phyloP scores from a whole-genome alignment of 1,140 invertebrate genomes.

The Leptoteleia sp. region DNA sequence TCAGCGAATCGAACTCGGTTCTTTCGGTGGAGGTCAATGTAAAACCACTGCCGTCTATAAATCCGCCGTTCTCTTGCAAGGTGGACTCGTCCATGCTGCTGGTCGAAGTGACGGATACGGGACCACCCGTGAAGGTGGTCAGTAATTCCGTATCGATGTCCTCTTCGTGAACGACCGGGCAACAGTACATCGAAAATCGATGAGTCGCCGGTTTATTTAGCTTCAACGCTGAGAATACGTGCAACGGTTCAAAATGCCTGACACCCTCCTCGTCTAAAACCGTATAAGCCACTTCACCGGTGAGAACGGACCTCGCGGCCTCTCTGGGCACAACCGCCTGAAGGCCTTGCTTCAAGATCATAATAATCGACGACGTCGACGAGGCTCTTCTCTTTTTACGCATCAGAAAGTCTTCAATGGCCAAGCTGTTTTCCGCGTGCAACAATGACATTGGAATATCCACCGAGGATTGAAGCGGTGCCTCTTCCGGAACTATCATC shows the following conservation, averaged over 20 bases:
- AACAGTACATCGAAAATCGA: slow-evolving; percentile 85
- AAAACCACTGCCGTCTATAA: slow-evolving; percentile 67
- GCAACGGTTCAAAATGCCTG: slow-evolving; percentile 88
- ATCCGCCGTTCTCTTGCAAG: slow-evolving; percentile 63
- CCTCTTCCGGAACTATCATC: slow-evolving; percentile 85
- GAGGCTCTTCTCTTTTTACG: slow-evolving; percentile 82
- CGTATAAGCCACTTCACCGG: slow-evolving; percentile 88
- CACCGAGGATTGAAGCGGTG: slow-evolving; percentile 83
- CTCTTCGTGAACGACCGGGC: slow-evolving; percentile 82
- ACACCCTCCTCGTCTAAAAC: slow-evolving; percentile 89
- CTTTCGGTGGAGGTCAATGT: slow-evolving; percentile 71
- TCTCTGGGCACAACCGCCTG: slow-evolving; percentile 89
- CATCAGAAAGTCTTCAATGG: slow-evolving; percentile 88
- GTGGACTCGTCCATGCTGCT: slow-evolving; percentile 71
- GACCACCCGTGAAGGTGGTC: slow-evolving; percentile 70
- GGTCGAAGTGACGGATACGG: slow-evolving; percentile 68
- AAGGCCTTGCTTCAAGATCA: slow-evolving; percentile 88
- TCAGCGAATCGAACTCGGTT: slow-evolving; percentile 69
- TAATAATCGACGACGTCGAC: slow-evolving; percentile 83
- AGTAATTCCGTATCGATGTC: slow-evolving; percentile 76
- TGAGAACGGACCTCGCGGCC: slow-evolving; percentile 86
- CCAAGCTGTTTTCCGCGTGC: slow-evolving; percentile 85
- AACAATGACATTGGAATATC: slow-evolving; percentile 86
- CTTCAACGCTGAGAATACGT: slow-evolving; percentile 86
- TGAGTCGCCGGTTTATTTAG: slow-evolving; percentile 84